Evolutionary conservation across 2,888 invertebrate genomes (phyloP).

Genomic region (Sipunculus nudus): DNA sequence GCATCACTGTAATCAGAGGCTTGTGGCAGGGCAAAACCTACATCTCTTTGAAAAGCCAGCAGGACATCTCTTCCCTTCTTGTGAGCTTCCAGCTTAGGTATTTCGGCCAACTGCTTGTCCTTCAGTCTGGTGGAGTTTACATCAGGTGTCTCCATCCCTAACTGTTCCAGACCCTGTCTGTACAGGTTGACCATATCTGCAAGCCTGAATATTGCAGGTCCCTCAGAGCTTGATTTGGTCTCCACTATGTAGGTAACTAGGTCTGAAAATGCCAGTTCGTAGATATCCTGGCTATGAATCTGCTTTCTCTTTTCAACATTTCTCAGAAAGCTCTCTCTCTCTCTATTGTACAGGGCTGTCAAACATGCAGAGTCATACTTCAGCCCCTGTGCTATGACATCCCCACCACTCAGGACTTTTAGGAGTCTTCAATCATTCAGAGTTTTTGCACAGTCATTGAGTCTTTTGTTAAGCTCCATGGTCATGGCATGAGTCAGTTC

Average conservation of each 20-base stretch:
- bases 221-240: constrained; percentile 13
- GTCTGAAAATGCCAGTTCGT: constrained; percentile 33
- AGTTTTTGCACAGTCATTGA: too few species aligned
- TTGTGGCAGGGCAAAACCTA: constrained; percentile 29
- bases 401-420: too few species aligned
- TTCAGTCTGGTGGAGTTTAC: constrained; percentile 26
- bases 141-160: constrained; percentile 17
- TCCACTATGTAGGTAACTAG: constrained; percentile 35
- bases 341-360: too few species aligned
- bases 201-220: constrained; percentile 28
- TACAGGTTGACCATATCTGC: constrained; percentile 32
- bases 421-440: too few species aligned
- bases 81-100: constrained; percentile 30
- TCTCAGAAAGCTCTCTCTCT: too few species aligned
- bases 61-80: constrained; percentile 32
- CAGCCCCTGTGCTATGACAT: too few species aligned
- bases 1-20: constrained; percentile 26
- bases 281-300: too few species aligned
- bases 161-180: constrained; percentile 28
- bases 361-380: too few species aligned
- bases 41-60: constrained; percentile 34
- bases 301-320: too few species aligned
- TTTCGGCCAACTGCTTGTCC: constrained; percentile 24
- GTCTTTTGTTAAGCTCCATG: too few species aligned
- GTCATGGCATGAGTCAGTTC: too few species aligned